Evolutionary conservation across 2,888 invertebrate genomes (phyloP).

Genomic region (Trisateles emortualis): DNA sequence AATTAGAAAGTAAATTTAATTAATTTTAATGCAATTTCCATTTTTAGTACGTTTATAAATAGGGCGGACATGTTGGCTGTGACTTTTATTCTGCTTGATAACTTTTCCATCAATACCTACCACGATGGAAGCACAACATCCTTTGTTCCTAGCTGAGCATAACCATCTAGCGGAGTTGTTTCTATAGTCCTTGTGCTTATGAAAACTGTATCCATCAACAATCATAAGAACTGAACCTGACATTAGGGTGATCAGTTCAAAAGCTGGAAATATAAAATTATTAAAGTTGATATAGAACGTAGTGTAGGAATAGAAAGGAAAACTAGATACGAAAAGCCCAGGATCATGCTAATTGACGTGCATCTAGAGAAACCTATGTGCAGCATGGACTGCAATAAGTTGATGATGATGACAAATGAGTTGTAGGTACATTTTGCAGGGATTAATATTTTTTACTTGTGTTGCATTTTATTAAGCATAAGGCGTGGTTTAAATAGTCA

Average conservation of each 20-base stretch:
- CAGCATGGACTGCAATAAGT: too few relatives aligned
- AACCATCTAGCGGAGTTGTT: conserved; percentile 21
- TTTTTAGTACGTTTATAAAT: neutral
- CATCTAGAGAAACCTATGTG: too few relatives aligned
- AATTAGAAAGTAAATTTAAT: neutral
- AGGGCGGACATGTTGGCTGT: neutral
- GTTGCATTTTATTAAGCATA: too few relatives aligned
- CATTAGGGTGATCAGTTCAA: conserved; percentile 1
- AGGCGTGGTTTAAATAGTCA: too few relatives aligned
- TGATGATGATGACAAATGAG: too few relatives aligned
- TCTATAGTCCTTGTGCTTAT: neutral
- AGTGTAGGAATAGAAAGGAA: too few relatives aligned
- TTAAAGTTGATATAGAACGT: too few relatives aligned
- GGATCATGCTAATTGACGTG: too few relatives aligned
- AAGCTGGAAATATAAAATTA: neutral
- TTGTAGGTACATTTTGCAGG: too few relatives aligned
- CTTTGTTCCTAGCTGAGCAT: conserved; percentile 35
- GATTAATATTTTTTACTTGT: too few relatives aligned
- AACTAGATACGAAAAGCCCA: too few relatives aligned
- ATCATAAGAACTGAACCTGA: conserved; percentile 5
- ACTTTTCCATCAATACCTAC: conserved; percentile 18
- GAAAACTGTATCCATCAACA: conserved; percentile 11
- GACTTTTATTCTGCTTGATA: conserved; percentile 14
- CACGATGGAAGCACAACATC: conserved; percentile 32
- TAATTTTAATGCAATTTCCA: conserved; percentile 7